Percentiles rank a stretch among this genome's conserved stretches.
These are phyloP conservation scores for Batillaria attramentaria DNA, from an alignment of 1,140 invertebrate species.

Conservation along the genomic window DNA sequence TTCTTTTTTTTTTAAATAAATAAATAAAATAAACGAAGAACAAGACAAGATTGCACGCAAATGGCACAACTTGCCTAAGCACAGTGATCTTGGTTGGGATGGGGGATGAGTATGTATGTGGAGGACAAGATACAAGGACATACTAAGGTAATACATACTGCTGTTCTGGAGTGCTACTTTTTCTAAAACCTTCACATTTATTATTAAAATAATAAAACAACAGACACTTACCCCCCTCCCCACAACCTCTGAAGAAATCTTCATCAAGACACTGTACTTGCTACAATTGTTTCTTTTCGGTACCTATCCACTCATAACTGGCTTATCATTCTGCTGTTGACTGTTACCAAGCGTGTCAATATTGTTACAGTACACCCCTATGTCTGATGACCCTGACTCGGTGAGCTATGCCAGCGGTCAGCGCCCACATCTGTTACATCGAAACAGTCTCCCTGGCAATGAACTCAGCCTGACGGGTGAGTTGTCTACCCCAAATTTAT, in stretches of 20 bases:
- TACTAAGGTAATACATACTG: no score
- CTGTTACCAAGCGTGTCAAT: background rate
- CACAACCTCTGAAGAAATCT: background rate
- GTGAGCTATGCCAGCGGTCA: slow-evolving; percentile 50
- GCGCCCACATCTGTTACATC: slow-evolving; percentile 6
- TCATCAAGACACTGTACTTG: background rate
- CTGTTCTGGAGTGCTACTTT: no score
- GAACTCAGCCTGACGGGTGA: slow-evolving; percentile 46
- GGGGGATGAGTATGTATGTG: background rate
- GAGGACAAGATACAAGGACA: no score
- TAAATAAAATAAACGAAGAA: background rate
- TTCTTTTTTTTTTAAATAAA: background rate
- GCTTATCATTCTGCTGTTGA: background rate
- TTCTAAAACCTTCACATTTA: no score
- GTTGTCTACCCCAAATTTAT: slow-evolving; percentile 27
- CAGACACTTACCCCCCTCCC: background rate
- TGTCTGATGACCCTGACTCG: slow-evolving; percentile 53
- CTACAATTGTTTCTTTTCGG: background rate
- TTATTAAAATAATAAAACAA: background rate
- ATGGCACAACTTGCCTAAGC: background rate
- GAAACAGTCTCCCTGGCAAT: slow-evolving; percentile 35
- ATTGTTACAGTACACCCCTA: slow-evolving; percentile 27
- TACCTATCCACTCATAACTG: background rate
- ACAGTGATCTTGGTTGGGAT: background rate
- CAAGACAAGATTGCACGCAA: background rate